Base-by-base conservation (phyloP, 2,888 invertebrate genomes). In the Cheilosia impressa region DNA sequence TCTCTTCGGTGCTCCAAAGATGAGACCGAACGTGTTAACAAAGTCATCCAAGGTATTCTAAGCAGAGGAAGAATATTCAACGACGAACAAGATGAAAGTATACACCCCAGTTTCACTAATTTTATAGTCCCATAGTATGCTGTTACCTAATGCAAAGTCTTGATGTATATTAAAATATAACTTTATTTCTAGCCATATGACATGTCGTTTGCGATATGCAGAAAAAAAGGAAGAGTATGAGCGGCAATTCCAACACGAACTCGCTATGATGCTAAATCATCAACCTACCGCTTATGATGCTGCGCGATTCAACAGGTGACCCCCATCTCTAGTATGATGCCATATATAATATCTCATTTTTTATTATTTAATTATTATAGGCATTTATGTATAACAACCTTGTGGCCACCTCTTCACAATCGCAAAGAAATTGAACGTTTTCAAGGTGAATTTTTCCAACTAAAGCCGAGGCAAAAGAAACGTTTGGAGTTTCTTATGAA, bases 341-440 rank as follows among this genome's bases (percentile, higher is more conserved):
- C 15, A 53, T 19, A n/a, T 53, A 1, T 27, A 1, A 38, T 13
- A 38, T 4, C 27, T 5, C 5, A 6, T 27, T 4, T 6, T 27
- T 38, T 1, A 4, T 13, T 4, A 38, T 38, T 38, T 13, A 13
- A 38, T 34, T n/a, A 31, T 27, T 3, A 31, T 15, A 90, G 90
- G 0, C 87, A 88, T 62, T 72, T 90, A 38, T 66, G 88, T 2
- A 87, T 88, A 19, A 89, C 90, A 4, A 87, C 89, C 0, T 72
- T 90, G 5, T 90, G 90, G 90, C 90, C 90, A 5, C 90, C 90
- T 0, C 58, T 89, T 19, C 90, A 90, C 52, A 88, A 88, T 57
- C 68, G 78, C 10, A 47, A 57, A 1, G 90, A 90, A 78, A 43
- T 89, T 10, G 76, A 75, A 0, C 43, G 60, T 3, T 82, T 88